Evolutionary conservation across 2,113 vertebrate genomes (phyloP).

Genomic region (Oreochromis niloticus): DNA sequence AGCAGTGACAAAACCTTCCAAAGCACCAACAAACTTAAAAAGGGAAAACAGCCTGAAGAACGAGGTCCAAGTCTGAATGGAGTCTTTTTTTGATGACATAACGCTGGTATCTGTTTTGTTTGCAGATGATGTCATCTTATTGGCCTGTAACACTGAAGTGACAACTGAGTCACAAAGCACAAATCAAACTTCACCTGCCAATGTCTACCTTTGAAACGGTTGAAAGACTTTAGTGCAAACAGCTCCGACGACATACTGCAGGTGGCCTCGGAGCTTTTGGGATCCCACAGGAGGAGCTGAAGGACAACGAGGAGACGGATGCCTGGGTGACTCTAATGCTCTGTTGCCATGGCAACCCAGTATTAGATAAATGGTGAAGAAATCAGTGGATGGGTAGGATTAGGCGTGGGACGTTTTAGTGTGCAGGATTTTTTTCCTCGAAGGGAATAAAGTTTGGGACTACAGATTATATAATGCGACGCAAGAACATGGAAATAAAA

Average conservation of each 20-base stretch:
- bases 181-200: background rate
- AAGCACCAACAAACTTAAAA: background rate
- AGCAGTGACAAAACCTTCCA: background rate
- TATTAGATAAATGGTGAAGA: background rate
- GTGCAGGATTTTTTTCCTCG: background rate
- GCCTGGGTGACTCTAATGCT: background rate
- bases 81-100: background rate
- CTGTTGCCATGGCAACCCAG: slow-evolving; percentile 10
- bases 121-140: background rate
- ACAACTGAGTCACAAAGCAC: background rate
- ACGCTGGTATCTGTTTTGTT: background rate
- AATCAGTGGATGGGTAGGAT: background rate
- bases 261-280: background rate
- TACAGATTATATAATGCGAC: background rate
- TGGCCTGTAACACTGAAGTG: background rate
- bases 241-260: background rate
- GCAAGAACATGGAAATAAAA: background rate
- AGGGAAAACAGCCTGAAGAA: background rate
- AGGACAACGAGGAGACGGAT: background rate
- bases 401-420: background rate
- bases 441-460: background rate
- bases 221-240: background rate
- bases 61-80: background rate
- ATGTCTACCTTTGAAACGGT: background rate
- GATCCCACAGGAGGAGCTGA: background rate